These are phyloP conservation scores for Spizella passerina DNA, from an alignment of 2,797 vertebrate species.

Conservation along the genomic window DNA sequence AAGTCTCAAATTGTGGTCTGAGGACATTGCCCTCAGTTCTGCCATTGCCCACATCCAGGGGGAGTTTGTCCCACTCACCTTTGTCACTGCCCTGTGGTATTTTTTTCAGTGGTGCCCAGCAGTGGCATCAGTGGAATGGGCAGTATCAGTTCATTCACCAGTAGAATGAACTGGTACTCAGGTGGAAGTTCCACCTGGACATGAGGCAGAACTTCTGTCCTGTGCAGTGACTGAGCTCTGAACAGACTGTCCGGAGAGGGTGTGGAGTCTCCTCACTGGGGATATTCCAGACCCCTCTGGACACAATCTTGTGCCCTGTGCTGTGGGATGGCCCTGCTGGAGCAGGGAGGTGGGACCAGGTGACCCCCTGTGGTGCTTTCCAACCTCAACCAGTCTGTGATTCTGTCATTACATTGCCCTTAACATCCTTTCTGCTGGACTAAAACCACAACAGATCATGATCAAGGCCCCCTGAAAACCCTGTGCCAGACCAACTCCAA, in stretches of 20 bases:
- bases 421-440: background rate
- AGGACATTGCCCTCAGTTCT: background rate
- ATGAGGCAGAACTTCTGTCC: background rate
- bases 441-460: background rate
- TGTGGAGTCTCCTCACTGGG: background rate
- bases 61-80: background rate
- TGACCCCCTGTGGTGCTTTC: background rate
- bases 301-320: background rate
- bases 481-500: background rate
- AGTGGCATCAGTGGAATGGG: accelerated
- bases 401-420: background rate
- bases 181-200: background rate
- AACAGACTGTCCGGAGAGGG: background rate
- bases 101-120: background rate
- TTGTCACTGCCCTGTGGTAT: background rate
- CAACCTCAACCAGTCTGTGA: background rate
- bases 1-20: background rate
- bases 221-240: accelerated
- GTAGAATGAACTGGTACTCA: background rate
- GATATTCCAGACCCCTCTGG: background rate
- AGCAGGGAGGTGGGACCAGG: background rate
- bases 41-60: too few relatives aligned
- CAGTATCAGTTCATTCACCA: background rate
- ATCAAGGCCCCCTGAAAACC: background rate
- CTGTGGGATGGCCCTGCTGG: background rate